These are phyloP conservation scores for Ectropis crepuscularia DNA, from an alignment of 2,888 invertebrate genomes.

Conservation along the genomic window DNA sequence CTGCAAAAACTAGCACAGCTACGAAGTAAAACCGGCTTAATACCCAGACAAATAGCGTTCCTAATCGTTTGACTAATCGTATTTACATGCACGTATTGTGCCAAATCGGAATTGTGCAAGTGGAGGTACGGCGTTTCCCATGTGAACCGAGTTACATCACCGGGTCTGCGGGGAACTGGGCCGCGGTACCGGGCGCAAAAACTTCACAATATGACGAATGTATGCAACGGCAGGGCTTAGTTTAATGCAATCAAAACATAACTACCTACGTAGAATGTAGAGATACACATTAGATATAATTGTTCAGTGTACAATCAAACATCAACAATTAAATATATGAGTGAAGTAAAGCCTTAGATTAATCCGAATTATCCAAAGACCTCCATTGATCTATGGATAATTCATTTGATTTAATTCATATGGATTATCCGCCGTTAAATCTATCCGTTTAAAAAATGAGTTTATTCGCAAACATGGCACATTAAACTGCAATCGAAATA, in stretches of 20 bases:
- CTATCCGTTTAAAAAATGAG: too few species aligned
- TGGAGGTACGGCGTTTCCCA: constrained; percentile 30
- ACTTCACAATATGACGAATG: constrained; percentile 14
- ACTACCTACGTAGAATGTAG: too few species aligned
- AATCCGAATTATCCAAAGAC: too few species aligned
- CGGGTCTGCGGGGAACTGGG: constrained; percentile 11
- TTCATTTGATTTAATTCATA: too few species aligned
- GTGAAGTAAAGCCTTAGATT: too few species aligned
- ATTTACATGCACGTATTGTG: constrained; percentile 25
- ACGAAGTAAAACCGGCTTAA: constrained; percentile 13
- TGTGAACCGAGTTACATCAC: constrained; percentile 38
- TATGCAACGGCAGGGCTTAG: neutral
- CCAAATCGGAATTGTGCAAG: constrained; percentile 37
- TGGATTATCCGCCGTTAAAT: too few species aligned
- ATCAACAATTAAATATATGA: too few species aligned
- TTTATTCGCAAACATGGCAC: too few species aligned
- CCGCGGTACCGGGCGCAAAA: constrained; percentile 31
- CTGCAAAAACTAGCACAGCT: constrained; percentile 10
- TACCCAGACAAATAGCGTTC: constrained; percentile 10
- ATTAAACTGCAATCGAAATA: too few species aligned
- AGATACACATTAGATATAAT: too few species aligned
- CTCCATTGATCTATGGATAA: too few species aligned
- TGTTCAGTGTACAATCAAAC: too few species aligned
- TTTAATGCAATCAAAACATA: neutral
- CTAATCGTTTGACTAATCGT: constrained; percentile 19